These are phyloP conservation scores for Apaloderma vittatum DNA, from an alignment of 2,113 vertebrate genomes.

Conservation along the genomic window DNA sequence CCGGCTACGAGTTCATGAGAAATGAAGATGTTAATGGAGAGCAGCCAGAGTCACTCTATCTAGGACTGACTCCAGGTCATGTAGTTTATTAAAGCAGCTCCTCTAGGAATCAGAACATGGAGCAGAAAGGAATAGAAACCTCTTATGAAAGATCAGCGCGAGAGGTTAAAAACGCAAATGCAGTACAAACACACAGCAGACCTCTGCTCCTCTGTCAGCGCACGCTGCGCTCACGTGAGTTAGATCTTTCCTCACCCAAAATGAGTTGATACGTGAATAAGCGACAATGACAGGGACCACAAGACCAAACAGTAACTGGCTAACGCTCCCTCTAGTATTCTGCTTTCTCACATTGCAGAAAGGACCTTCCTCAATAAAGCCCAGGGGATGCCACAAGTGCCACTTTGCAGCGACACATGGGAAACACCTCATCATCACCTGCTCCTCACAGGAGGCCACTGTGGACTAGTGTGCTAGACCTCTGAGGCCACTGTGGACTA, in stretches of 20 bases:
- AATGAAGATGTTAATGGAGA: not conserved
- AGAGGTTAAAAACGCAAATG: slow-evolving; percentile 8
- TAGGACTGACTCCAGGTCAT: not conserved
- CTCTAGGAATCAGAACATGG: not conserved
- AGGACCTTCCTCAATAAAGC: not conserved
- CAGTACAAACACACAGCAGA: not conserved
- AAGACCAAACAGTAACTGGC: not conserved
- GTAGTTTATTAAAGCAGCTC: not conserved
- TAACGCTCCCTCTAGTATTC: not conserved
- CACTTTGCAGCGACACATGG: not conserved
- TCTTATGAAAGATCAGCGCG: not conserved
- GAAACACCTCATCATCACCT: not conserved
- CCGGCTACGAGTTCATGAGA: not conserved
- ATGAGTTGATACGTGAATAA: slow-evolving; percentile 3
- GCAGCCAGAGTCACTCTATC: not conserved
- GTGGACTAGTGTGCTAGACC: no score
- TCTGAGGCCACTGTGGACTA: no score
- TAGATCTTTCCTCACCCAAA: slow-evolving; percentile 22
- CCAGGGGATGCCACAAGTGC: not conserved
- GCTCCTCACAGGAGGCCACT: not conserved
- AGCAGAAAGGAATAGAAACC: slow-evolving; percentile 10
- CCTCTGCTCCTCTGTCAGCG: not conserved
- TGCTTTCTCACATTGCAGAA: not conserved
- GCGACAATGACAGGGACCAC: not conserved
- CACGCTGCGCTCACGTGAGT: not conserved